These are phyloP conservation scores for Crepidodera aurea DNA, from an alignment of 2,888 invertebrate genomes.

Conservation along the genomic window DNA sequence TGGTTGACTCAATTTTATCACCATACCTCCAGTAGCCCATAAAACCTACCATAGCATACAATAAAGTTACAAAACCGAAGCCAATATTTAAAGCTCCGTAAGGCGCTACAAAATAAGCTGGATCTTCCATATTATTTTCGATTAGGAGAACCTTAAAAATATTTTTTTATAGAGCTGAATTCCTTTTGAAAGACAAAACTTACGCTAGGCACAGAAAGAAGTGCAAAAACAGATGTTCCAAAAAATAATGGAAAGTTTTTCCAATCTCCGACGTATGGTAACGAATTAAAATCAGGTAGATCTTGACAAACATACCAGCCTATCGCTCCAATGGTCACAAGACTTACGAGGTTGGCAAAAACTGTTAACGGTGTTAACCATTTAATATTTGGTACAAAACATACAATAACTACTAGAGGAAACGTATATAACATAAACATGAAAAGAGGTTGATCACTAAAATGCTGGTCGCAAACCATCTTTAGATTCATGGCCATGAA, in stretches of 20 bases:
- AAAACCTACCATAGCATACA: background rate
- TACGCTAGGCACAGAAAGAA: background rate
- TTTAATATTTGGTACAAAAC: background rate
- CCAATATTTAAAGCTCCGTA: background rate
- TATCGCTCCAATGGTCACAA: background rate
- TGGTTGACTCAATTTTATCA: background rate
- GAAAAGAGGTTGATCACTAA: background rate
- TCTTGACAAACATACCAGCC: background rate
- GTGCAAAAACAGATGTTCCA: background rate
- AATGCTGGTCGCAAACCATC: background rate
- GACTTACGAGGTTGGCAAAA: background rate
- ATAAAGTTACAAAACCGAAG: background rate
- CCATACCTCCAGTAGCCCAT: slow-evolving; percentile 2
- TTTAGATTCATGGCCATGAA: background rate
- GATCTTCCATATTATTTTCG: background rate
- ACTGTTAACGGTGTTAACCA: background rate
- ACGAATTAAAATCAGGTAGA: background rate
- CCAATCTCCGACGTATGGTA: background rate
- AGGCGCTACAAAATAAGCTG: background rate
- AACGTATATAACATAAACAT: background rate
- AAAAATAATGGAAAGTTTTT: background rate
- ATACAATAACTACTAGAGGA: background rate
- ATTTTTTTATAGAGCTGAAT: no score
- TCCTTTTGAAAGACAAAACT: background rate
- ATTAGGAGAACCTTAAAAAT: background rate